phyloP scores from a whole-genome alignment of 2,888 invertebrate genomes.

The Cheilosia vulpina region DNA sequence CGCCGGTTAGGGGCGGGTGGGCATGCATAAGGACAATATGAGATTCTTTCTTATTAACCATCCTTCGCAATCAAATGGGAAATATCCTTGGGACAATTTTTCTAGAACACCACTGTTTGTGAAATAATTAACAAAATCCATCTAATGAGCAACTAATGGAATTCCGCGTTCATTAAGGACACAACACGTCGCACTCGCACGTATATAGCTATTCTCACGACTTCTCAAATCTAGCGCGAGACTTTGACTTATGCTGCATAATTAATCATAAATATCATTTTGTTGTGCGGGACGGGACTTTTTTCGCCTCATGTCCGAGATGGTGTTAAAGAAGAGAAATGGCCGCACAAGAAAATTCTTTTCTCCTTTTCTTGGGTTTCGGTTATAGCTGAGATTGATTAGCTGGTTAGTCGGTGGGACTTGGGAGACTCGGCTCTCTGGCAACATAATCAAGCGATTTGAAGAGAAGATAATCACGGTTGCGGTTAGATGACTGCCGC shows the following conservation, averaged over 20 bases:
- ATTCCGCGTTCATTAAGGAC: constrained; percentile 69
- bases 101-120: constrained; percentile 1
- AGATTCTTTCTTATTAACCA: constrained; percentile 7
- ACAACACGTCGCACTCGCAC: constrained; percentile 55
- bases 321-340: constrained; percentile 57
- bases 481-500: constrained; percentile 73
- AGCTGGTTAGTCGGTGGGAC: constrained; percentile 59
- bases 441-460: constrained; percentile 73
- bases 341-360: constrained; percentile 27
- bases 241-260: constrained; percentile 72
- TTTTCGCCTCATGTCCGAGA: constrained; percentile 37
- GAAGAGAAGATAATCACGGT: constrained; percentile 72
- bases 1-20: not conserved
- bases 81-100: constrained; percentile 65
- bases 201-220: constrained; percentile 54
- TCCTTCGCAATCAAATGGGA: constrained; percentile 29
- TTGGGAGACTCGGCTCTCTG: constrained; percentile 40
- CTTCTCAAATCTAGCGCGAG: constrained; percentile 64
- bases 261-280: constrained; percentile 73
- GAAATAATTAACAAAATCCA: constrained; percentile 66
- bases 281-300: constrained; percentile 32
- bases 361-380: constrained; percentile 57
- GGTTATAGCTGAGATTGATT: constrained; percentile 72
- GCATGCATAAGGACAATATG: not conserved
- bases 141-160: constrained; percentile 74